A percentile compares a stretch with the other conserved stretches of the same genome.
phyloP scores from a whole-genome alignment of 2,797 vertebrate genomes.

The Chanos chanos region DNA sequence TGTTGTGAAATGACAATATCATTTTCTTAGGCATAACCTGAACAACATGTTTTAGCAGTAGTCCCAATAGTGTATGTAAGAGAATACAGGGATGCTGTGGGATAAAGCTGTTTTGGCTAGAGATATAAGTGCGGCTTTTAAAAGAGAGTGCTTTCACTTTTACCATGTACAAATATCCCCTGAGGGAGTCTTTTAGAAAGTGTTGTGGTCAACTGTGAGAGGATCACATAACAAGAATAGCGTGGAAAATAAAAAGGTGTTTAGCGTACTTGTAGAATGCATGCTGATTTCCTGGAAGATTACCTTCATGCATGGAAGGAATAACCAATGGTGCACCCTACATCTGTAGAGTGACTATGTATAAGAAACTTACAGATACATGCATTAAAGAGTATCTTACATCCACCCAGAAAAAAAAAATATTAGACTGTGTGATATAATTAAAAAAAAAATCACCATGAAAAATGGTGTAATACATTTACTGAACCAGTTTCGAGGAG shows the following conservation, averaged over 20 bases:
- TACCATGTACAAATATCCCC: constrained; percentile 5
- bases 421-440: too few relatives aligned
- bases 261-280: too few relatives aligned
- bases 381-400: too few relatives aligned
- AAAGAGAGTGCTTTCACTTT: constrained; percentile 20
- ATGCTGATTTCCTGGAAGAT: too few relatives aligned
- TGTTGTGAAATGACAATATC: too few relatives aligned
- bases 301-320: too few relatives aligned
- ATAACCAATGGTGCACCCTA: too few relatives aligned
- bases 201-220: neutral
- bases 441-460: neutral
- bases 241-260: too few relatives aligned
- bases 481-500: neutral
- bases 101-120: constrained; percentile 9
- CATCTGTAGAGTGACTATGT: too few relatives aligned
- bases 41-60: constrained; percentile 24
- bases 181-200: neutral
- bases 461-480: neutral
- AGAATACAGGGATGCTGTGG: constrained; percentile 3
- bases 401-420: too few relatives aligned
- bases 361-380: too few relatives aligned
- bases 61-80: constrained; percentile 19
- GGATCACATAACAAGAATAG: neutral
- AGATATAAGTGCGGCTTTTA: constrained; percentile 17
- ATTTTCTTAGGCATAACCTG: too few relatives aligned